Conservation (phyloP, 2,888 invertebrate species). For the Dasypogon diadema region DNA sequence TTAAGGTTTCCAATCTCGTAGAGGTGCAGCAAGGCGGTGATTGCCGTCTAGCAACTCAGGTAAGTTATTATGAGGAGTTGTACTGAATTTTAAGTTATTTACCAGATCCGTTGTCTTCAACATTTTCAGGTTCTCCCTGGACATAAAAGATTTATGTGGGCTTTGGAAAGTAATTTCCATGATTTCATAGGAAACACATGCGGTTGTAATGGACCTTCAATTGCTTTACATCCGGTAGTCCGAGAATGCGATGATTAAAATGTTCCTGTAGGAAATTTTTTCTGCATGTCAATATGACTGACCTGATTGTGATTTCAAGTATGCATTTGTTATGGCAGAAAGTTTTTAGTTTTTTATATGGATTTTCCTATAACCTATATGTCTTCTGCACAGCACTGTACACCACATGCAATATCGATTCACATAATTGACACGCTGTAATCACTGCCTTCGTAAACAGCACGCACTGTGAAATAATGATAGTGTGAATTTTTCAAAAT, state of each 20-base stretch:
- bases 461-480: no score
- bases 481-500: no score
- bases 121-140: slow-evolving; percentile 70
- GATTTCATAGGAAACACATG: slow-evolving; percentile 74
- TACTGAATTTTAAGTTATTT: neutral
- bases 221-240: slow-evolving; percentile 73
- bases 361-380: neutral
- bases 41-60: slow-evolving; percentile 74
- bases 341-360: neutral
- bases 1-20: slow-evolving; percentile 71
- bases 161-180: slow-evolving; percentile 76
- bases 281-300: neutral
- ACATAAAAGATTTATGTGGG: slow-evolving; percentile 74
- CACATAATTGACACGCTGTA: no score
- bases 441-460: no score
- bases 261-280: slow-evolving; percentile 1
- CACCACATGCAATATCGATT: no score
- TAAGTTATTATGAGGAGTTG: slow-evolving; percentile 53
- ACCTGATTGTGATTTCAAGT: slow-evolving; percentile 34
- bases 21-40: slow-evolving; percentile 73
- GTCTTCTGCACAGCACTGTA: neutral
- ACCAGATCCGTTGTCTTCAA: neutral
- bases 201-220: slow-evolving; percentile 74
- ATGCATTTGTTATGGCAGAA: slow-evolving; percentile 13
- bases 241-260: slow-evolving; percentile 61